These are phyloP conservation scores for Brachionus sp. DNA, from an alignment of 1,140 invertebrate genomes.

Conservation along the genomic window DNA sequence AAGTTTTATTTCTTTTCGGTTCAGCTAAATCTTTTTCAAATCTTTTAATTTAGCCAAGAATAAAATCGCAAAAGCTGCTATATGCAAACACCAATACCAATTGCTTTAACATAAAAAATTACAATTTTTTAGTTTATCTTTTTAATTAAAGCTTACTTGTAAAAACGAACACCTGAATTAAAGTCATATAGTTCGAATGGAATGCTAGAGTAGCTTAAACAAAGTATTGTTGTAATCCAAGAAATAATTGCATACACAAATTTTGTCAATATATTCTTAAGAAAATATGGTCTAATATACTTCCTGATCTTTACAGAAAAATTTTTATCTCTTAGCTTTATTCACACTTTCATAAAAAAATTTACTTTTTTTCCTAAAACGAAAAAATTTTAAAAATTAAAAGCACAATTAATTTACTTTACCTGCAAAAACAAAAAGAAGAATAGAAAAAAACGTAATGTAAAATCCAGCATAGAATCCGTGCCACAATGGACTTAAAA, in stretches of 20 bases:
- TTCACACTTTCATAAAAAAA: background rate
- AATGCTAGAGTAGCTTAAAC: constrained; percentile 1
- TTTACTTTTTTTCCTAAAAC: constrained; percentile 13
- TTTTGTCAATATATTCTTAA: background rate
- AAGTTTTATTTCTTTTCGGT: background rate
- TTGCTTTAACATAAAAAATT: constrained; percentile 9
- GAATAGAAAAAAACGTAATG: constrained; percentile 81
- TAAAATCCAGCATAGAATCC: constrained; percentile 95
- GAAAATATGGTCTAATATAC: background rate
- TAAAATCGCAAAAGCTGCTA: background rate
- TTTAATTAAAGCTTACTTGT: background rate
- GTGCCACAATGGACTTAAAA: constrained; percentile 89
- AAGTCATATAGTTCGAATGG: constrained; percentile 39
- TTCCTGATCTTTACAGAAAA: background rate
- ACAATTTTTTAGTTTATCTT: background rate
- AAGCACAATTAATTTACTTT: background rate
- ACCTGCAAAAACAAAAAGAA: constrained; percentile 60
- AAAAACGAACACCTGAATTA: constrained; percentile 7
- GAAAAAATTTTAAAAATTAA: background rate
- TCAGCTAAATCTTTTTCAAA: background rate
- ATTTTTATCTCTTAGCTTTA: background rate
- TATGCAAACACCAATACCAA: constrained; percentile 41
- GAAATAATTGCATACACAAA: background rate
- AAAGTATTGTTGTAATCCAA: background rate
- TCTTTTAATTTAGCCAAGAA: background rate